Percentiles rank a stretch among this genome's conserved stretches.
Evolutionary conservation across 2,888 invertebrate genomes (phyloP).

Genomic region (Andrena marginata): DNA sequence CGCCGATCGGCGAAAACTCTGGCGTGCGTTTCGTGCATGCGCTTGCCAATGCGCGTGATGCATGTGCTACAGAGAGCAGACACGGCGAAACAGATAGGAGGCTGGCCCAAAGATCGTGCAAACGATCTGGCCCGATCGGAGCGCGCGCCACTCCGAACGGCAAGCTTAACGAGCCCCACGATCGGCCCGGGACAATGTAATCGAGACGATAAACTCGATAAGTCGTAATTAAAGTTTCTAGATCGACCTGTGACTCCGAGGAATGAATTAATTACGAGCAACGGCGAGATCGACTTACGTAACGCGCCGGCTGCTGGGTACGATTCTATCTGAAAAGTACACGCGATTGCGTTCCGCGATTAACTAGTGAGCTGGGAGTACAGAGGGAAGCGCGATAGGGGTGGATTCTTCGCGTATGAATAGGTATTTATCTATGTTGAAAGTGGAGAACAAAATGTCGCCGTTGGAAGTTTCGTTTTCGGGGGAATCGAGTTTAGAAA

Average conservation of each 20-base stretch:
- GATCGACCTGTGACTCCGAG: constrained; percentile 44
- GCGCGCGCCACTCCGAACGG: constrained; percentile 37
- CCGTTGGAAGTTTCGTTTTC: too few relatives aligned
- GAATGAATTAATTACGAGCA: constrained; percentile 61
- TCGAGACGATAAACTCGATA: constrained; percentile 64
- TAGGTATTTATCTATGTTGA: too few relatives aligned
- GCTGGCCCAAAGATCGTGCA: constrained; percentile 52
- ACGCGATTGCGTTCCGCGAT: constrained; percentile 23
- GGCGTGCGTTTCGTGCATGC: constrained; percentile 31
- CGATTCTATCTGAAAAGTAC: constrained; percentile 41
- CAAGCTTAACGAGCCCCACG: constrained; percentile 38
- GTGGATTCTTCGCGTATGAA: too few relatives aligned
- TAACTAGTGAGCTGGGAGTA: constrained; percentile 15
- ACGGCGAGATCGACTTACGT: constrained; percentile 43
- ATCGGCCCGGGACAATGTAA: constrained; percentile 65
- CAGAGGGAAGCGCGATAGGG: too few relatives aligned
- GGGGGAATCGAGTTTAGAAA: too few relatives aligned
- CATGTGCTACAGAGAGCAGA: constrained; percentile 58
- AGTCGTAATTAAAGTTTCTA: constrained; percentile 66
- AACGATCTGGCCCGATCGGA: constrained; percentile 38
- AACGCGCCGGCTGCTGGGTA: constrained; percentile 20
- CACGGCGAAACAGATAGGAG: constrained; percentile 40
- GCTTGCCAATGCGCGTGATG: constrained; percentile 27
- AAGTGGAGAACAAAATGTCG: too few relatives aligned
- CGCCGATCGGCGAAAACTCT: constrained; percentile 32